A percentile compares a stretch with the other conserved stretches of the same genome.
Evolutionary conservation across 2,888 invertebrate species (phyloP).

Genomic region (Ceraclea dissimilis): DNA sequence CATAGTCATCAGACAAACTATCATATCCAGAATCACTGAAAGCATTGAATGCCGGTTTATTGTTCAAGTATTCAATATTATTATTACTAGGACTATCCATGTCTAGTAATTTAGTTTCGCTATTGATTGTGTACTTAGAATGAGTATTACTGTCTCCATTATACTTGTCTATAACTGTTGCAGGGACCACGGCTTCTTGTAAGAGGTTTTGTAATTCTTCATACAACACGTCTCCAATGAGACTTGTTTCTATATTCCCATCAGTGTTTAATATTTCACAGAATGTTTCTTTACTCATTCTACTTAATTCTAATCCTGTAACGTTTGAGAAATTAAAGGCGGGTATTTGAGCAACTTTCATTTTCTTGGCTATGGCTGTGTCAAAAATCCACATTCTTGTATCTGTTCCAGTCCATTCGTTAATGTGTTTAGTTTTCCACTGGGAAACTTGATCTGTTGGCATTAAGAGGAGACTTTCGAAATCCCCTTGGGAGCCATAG

Average conservation of each 20-base stretch:
- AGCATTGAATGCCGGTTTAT: constrained; percentile 22
- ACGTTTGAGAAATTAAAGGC: constrained; percentile 40
- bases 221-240: constrained; percentile 37
- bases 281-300: constrained; percentile 38
- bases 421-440: constrained; percentile 48
- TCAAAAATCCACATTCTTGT: constrained; percentile 49
- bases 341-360: constrained; percentile 40
- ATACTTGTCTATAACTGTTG: constrained; percentile 13
- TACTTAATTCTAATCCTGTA: constrained; percentile 36
- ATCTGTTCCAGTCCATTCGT: constrained; percentile 50
- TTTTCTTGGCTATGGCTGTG: constrained; percentile 36
- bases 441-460: constrained; percentile 28
- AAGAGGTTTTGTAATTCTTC: constrained; percentile 35
- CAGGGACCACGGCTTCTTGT: constrained; percentile 16
- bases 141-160: constrained; percentile 4
- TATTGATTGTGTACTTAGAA: not conserved
- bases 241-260: constrained; percentile 32
- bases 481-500: not conserved
- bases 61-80: not conserved
- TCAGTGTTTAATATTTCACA: constrained; percentile 35
- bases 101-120: constrained; percentile 7
- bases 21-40: constrained; percentile 43
- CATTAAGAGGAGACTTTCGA: not conserved
- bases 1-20: constrained; percentile 11
- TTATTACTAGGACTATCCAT: constrained; percentile 13